Conservation (phyloP, 2,888 invertebrate genomes). For the Drosophila colorata region DNA sequence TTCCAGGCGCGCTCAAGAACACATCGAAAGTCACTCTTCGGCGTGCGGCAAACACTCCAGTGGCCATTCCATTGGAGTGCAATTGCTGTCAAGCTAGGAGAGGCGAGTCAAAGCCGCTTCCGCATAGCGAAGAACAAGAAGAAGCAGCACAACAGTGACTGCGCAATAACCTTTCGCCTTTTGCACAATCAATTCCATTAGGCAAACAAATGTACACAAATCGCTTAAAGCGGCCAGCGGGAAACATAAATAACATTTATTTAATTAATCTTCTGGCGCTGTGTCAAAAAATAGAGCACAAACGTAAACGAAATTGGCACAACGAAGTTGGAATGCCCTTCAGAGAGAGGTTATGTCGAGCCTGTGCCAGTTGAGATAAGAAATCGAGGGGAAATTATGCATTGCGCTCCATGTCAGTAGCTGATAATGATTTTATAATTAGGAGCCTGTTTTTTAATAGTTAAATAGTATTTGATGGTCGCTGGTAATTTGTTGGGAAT, state of each 20-base stretch:
- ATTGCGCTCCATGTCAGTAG: no score
- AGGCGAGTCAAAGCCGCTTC: conserved; percentile 34
- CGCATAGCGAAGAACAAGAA: conserved; percentile 31
- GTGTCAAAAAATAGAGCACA: conserved; percentile 7
- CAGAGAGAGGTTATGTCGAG: not conserved
- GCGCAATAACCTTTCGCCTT: conserved; percentile 55
- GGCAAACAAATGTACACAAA: conserved; percentile 35
- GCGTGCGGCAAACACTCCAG: not conserved
- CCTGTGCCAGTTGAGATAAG: no score
- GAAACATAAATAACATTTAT: conserved; percentile 24
- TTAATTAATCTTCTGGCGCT: conserved; percentile 41
- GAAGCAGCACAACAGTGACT: conserved; percentile 1
- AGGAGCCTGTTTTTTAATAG: no score
- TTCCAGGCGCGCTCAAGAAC: conserved; percentile 18
- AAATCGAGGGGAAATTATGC: no score
- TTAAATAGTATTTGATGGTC: no score
- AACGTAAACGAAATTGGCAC: not conserved
- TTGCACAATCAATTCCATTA: conserved; percentile 43
- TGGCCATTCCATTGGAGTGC: conserved; percentile 10
- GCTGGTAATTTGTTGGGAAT: no score
- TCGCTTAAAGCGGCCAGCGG: conserved; percentile 14
- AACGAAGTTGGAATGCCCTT: conserved; percentile 11
- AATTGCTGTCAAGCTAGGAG: conserved; percentile 17
- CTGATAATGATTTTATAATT: no score
- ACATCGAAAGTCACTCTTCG: not conserved